Conservation (phyloP, 1,140 invertebrate species). For the Neodiprion virginianus region DNA sequence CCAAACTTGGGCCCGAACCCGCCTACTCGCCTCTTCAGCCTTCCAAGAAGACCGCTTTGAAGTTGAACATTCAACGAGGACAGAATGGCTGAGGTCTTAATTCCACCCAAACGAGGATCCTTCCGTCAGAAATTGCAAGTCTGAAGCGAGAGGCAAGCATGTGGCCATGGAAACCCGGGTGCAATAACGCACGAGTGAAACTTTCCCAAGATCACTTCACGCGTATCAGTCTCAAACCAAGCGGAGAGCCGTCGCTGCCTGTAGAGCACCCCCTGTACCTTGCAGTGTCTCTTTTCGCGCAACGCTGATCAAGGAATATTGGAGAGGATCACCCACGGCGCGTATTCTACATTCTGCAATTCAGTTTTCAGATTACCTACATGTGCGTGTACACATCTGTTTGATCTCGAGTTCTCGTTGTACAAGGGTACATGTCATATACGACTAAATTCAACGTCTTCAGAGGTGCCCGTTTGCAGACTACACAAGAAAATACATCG, state of each 20-base stretch:
- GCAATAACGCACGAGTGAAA: neutral
- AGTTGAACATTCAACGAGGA: neutral
- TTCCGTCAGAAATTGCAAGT: conserved; percentile 1
- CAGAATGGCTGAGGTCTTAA: neutral
- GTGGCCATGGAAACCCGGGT: neutral
- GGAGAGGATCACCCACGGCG: neutral
- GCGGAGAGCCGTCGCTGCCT: neutral
- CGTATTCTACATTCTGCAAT: too few species aligned
- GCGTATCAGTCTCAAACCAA: neutral
- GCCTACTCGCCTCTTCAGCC: too few species aligned
- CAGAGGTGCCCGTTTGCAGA: too few species aligned
- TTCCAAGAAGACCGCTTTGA: neutral
- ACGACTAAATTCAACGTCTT: too few species aligned
- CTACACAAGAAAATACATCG: too few species aligned
- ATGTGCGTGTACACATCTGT: too few species aligned
- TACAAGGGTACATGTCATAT: too few species aligned
- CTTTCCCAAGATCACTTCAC: neutral
- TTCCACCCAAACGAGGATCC: neutral
- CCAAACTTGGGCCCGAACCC: neutral
- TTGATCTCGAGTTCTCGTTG: too few species aligned
- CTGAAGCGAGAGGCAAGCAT: neutral
- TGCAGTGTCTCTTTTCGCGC: neutral
- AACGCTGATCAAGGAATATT: conserved; percentile 3
- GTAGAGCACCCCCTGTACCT: neutral
- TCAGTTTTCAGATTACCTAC: too few species aligned